Evolutionary conservation across 2,888 invertebrate species (phyloP), one percentile per base, ranked within the genome.

Genomic region (Deilephila porcellus): DNA sequence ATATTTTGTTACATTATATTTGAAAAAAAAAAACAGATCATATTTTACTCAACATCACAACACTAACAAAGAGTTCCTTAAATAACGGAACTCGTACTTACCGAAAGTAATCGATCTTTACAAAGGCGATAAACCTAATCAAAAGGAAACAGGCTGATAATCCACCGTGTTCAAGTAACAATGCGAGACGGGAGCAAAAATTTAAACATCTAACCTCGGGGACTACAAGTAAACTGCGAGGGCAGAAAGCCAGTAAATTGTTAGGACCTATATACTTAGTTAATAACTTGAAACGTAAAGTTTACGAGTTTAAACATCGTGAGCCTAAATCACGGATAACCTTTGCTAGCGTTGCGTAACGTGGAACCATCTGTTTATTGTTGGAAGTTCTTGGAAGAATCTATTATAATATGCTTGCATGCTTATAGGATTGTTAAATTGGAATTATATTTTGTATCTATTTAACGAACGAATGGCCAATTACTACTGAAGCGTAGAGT

Each of bases 271-370:
- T 32, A 56, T 45, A 64, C 45, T 20, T 37, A 45, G 64, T 64
- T 64, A 64, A 56, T 56, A 56, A 64, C 29, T 29, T 45, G n/a
- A 63, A 64, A 64, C 20, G 37, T 64, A 64, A 37, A 64, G 64
- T 64, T 64, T 64, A 20, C 20, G 37, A 37, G 19, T 45, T 32
- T 17, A 29, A 64, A 45, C 64, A 45, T 64, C 45, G 64, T 64
- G 64, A 64, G 45, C 45, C 64, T 64, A 45, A 64, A 45, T 64
- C 64, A 64, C 64, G 64, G 20, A 64, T 64, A 64, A 64, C 45
- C 64, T 64, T 64, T 64, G 60, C 29, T 6, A 29, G 25, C 25
- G 29, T 60, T 45, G 37, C 20, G 14, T 64, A 64, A 64, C 64
- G 20, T 37, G 8, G 64, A 37, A 34, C 62, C 19, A 63, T 45